Conservation (phyloP, 1,140 invertebrate genomes). For the Metopolophium dirhodum region DNA sequence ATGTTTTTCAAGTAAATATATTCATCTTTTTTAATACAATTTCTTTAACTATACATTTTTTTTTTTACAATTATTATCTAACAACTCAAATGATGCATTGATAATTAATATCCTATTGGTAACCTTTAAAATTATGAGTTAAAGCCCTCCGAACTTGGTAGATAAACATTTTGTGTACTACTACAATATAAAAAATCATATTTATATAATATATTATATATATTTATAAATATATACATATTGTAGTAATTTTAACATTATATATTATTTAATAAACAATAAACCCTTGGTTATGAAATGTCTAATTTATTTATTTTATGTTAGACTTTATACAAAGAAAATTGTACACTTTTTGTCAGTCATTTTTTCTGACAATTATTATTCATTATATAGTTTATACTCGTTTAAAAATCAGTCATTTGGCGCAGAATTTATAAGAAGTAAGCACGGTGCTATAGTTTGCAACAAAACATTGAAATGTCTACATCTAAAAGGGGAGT, state of each 20-base stretch:
- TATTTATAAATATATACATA: background rate
- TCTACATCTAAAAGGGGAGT: background rate
- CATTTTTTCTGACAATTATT: background rate
- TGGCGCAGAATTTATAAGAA: background rate
- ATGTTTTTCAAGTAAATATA: background rate
- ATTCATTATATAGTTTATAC: background rate
- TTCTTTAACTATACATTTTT: slow-evolving; percentile 16
- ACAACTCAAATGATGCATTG: background rate
- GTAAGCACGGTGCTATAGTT: background rate
- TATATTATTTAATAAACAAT: slow-evolving; percentile 44
- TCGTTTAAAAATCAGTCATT: background rate
- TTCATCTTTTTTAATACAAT: background rate
- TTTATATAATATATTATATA: background rate
- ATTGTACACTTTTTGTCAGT: background rate
- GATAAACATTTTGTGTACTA: slow-evolving; percentile 9
- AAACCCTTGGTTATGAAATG: slow-evolving; percentile 26
- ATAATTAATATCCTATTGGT: background rate
- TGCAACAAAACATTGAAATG: background rate
- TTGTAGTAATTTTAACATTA: slow-evolving; percentile 34
- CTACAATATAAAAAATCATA: slow-evolving; percentile 17
- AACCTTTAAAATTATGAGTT: slow-evolving; percentile 31
- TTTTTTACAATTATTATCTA: slow-evolving; percentile 15
- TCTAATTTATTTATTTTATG: background rate
- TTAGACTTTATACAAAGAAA: background rate
- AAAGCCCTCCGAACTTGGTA: slow-evolving; percentile 11